Base-by-base conservation (phyloP, 2,797 vertebrate species). In the Dendrocincla tyrannina region DNA sequence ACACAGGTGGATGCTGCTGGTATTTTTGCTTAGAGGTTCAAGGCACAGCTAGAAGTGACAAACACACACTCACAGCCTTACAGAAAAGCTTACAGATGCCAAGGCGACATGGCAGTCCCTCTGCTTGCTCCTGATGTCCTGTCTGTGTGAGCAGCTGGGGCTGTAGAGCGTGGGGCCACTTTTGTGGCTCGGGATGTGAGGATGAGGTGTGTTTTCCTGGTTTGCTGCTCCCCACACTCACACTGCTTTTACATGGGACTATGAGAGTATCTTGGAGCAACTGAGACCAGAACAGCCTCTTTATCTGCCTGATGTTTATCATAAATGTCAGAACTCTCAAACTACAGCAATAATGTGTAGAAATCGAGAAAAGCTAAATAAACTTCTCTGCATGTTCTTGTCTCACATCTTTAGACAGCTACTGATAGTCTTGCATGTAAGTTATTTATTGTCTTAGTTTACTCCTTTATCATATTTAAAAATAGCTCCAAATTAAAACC, bases 401-500 rank as follows among this genome's bases (percentile, higher is more conserved):
- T 49, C 90, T 87, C 78, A 13, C 5, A 1, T 79, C 60, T 82
- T 90, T 53, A 63, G 90, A 91, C 81, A 96, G 67, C 70, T 83
- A 63, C 77, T 83, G 89, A 96, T 93, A 91, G 75, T 73, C 60
- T 74, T 55, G 56, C 23, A 20, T 66, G 41, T 60, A 82, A 84
- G 66, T 89, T 96, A 92, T 89, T 93, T 89, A 87, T 80, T 95
- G 84, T 60, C 80, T 85, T 87, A 11, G 17, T 92, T 95, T 91
- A 68, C 60, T 93, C 53, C 77, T 88, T 88, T 68, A 91, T 85
- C 70, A 0, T 53, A 39, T 87, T 85, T 92, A 44, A 91, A 96
- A 95, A 91, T 75, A 95, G 70, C 28, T 90, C 64, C 60, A 80
- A 95, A 94, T 93, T 83, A 91, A 96, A 92, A 66, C 78, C 66